These are phyloP conservation scores for Cephus sareptanus DNA, from an alignment of 2,888 invertebrate species.

Conservation along the genomic window DNA sequence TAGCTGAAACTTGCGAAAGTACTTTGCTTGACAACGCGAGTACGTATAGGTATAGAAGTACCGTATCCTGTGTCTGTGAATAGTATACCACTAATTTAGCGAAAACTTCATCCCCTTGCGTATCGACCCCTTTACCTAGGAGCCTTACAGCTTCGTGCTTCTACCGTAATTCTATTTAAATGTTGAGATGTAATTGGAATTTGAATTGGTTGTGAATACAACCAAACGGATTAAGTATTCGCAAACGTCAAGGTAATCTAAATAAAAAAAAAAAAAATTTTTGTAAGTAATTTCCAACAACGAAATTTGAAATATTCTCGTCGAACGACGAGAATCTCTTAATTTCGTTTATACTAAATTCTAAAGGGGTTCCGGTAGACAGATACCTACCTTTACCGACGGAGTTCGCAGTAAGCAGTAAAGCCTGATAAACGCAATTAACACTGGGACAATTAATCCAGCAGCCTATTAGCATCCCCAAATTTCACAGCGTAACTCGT, in stretches of 20 bases:
- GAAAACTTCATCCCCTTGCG: background rate
- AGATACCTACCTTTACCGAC: background rate
- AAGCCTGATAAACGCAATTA: background rate
- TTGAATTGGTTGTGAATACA: background rate
- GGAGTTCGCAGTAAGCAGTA: background rate
- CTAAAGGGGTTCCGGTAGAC: background rate
- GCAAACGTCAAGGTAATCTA: background rate
- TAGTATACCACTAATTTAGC: background rate
- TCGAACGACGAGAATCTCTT: background rate
- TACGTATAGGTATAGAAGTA: background rate
- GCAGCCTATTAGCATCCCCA: background rate
- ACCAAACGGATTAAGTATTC: background rate
- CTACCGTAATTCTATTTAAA: background rate
- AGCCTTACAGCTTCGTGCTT: background rate
- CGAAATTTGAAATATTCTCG: background rate
- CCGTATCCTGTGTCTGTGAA: background rate
- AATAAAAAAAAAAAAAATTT: background rate
- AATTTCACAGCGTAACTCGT: background rate
- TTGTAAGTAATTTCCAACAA: background rate
- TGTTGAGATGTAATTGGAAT: background rate
- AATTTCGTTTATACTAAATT: background rate
- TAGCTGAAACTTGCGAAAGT: background rate
- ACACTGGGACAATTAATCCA: background rate
- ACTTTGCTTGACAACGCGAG: background rate
- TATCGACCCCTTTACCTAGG: background rate